Evolutionary conservation across 2,113 vertebrate species (phyloP).

Genomic region (Xenotilapia caudafasciata): DNA sequence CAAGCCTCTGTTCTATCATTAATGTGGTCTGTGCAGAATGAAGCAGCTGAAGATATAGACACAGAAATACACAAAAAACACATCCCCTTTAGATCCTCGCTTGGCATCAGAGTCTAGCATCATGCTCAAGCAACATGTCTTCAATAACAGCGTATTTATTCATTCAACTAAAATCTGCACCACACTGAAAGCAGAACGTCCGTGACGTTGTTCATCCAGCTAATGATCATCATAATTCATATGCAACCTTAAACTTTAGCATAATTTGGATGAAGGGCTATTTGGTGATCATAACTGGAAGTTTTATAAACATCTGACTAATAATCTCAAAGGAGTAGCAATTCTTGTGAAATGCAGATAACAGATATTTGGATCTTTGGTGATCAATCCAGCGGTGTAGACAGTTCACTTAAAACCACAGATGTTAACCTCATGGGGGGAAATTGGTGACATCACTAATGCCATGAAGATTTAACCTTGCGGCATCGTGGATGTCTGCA

Average conservation of each 20-base stretch:
- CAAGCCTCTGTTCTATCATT: constrained; percentile 31
- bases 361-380: neutral
- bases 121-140: neutral
- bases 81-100: neutral
- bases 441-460: neutral
- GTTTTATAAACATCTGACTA: neutral
- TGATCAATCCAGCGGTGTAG: neutral
- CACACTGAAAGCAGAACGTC: neutral
- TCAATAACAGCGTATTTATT: neutral
- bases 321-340: neutral
- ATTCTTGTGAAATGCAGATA: neutral
- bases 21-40: constrained; percentile 17
- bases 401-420: neutral
- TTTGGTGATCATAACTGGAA: neutral
- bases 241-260: neutral
- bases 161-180: neutral
- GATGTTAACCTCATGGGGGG: neutral
- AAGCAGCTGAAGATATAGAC: constrained; percentile 22
- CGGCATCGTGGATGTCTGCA: neutral
- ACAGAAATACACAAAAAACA: neutral
- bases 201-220: neutral
- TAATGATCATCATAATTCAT: neutral
- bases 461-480: neutral
- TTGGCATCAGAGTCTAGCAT: constrained; percentile 23
- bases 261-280: neutral